phyloP scores from a whole-genome alignment of 2,888 invertebrate species.

The Scotopteryx bipunctaria region DNA sequence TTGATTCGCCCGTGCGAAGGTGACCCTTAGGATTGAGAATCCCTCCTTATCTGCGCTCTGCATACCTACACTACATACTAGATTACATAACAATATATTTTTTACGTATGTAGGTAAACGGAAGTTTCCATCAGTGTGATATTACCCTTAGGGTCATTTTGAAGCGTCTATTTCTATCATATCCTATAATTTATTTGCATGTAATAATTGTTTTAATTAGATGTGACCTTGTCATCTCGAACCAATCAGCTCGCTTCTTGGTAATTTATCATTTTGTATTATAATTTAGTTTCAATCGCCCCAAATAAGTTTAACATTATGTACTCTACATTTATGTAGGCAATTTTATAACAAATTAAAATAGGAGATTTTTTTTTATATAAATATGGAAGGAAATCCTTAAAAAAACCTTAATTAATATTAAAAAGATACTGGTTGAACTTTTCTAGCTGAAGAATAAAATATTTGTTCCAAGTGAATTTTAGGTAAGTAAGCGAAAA shows the following conservation, averaged over 20 bases:
- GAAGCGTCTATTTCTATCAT: conserved; percentile 55
- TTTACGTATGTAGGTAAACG: neutral
- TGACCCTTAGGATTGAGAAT: neutral
- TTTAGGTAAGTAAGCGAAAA: too few species aligned
- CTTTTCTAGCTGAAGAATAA: too few species aligned
- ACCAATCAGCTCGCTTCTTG: conserved; percentile 8
- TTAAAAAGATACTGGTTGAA: too few species aligned
- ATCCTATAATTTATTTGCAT: conserved; percentile 43
- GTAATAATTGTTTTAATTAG: conserved; percentile 63
- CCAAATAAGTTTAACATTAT: too few species aligned
- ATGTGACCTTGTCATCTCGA: conserved; percentile 62
- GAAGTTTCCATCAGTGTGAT: conserved; percentile 1
- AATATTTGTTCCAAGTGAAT: too few species aligned
- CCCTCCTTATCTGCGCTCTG: neutral
- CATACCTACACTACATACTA: neutral
- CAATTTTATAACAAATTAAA: neutral
- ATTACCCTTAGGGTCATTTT: conserved; percentile 44
- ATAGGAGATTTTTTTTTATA: neutral
- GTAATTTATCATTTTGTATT: conserved; percentile 2
- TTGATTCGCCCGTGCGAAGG: too few species aligned
- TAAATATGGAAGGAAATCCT: too few species aligned
- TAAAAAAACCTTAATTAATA: too few species aligned
- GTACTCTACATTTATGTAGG: neutral
- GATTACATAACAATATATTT: neutral
- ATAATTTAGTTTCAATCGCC: conserved; percentile 5